phyloP scores from a whole-genome alignment of 2,113 vertebrate genomes.

The Podocnemis expansa region DNA sequence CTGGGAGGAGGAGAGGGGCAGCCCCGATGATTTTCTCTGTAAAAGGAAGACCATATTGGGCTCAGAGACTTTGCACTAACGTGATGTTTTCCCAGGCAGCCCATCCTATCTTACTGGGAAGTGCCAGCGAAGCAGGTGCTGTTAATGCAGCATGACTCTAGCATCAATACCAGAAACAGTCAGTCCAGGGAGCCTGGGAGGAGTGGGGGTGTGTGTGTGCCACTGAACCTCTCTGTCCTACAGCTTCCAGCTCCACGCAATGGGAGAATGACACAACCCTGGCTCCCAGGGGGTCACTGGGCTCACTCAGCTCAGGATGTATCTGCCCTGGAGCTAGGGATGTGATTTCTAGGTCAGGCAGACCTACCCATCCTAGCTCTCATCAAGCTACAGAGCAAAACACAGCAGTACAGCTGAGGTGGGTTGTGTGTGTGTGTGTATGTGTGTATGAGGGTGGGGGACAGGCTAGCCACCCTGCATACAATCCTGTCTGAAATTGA shows the following conservation, averaged over 20 bases:
- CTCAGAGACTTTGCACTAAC: background rate
- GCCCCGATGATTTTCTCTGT: background rate
- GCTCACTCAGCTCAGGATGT: background rate
- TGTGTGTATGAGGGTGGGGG: too few relatives aligned
- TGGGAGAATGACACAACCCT: background rate
- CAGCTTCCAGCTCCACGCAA: background rate
- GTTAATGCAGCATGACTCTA: background rate
- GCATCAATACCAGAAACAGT: background rate
- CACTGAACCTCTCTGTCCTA: background rate
- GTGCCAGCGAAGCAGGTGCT: background rate
- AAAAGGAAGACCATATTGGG: background rate
- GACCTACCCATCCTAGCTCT: background rate
- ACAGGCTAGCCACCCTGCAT: background rate
- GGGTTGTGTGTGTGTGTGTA: too few relatives aligned
- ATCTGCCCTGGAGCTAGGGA: background rate
- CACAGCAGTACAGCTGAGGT: background rate
- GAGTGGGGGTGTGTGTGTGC: too few relatives aligned
- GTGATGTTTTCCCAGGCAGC: background rate
- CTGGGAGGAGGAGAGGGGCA: too few relatives aligned
- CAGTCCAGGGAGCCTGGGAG: background rate
- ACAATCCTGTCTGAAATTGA: background rate
- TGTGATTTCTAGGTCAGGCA: background rate
- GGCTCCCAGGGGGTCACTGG: too few relatives aligned
- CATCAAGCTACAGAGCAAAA: background rate
- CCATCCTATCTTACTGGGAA: too few relatives aligned